These are phyloP conservation scores for Adineta ricciae DNA, from an alignment of 2,888 invertebrate genomes.

Conservation along the genomic window DNA sequence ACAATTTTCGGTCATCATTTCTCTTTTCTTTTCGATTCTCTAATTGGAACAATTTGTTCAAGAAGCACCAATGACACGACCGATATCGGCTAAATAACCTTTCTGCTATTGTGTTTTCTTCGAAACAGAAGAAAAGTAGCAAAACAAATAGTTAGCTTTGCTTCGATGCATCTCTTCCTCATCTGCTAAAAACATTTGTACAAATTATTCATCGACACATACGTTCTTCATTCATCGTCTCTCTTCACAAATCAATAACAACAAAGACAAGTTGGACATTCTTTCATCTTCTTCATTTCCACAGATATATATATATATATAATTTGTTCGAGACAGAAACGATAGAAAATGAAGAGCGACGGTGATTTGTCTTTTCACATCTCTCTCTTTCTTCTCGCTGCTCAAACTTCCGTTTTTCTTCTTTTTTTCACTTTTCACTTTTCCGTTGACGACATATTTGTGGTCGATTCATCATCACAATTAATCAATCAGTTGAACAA, in stretches of 20 bases:
- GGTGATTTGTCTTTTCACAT: background rate
- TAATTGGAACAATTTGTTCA: background rate
- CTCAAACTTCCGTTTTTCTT: background rate
- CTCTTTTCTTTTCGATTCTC: background rate
- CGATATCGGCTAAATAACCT: background rate
- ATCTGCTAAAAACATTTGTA: background rate
- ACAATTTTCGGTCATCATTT: background rate
- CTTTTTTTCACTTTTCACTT: background rate
- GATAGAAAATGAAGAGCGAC: background rate
- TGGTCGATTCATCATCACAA: too few relatives aligned
- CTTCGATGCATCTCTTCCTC: background rate
- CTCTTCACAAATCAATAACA: background rate
- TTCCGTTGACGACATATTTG: background rate
- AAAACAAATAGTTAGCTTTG: background rate
- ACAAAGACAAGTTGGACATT: constrained; percentile 1
- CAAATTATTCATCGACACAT: background rate
- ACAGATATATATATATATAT: background rate
- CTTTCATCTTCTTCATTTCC: constrained; percentile 7
- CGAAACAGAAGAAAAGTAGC: background rate
- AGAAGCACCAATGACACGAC: background rate
- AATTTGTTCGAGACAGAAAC: background rate
- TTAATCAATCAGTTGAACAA: background rate
- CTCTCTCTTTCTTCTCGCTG: too few relatives aligned
- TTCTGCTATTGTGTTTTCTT: background rate
- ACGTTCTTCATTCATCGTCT: background rate